These are phyloP conservation scores for Castor canadensis DNA, from an alignment of 2,113 vertebrate genomes.

Conservation along the genomic window DNA sequence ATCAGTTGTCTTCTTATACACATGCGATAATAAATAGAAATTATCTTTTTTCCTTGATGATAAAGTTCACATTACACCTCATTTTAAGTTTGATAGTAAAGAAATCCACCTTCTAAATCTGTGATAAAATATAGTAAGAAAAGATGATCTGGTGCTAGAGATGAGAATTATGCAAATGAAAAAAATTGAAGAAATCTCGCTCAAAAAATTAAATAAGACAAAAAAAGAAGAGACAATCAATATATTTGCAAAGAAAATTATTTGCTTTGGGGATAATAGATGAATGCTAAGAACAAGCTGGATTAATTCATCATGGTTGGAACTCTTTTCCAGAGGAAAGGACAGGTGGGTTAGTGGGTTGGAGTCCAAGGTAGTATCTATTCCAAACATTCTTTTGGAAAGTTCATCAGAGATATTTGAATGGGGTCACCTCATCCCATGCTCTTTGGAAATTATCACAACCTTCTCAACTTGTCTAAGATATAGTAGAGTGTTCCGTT, in stretches of 20 bases:
- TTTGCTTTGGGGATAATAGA: background rate
- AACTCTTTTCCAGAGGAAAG: too few relatives aligned
- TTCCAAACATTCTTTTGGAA: background rate
- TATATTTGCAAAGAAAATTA: background rate
- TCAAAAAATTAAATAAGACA: background rate
- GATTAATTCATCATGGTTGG: background rate
- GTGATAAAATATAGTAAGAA: background rate
- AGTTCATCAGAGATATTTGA: too few relatives aligned
- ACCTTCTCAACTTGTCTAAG: background rate
- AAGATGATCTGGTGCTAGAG: background rate
- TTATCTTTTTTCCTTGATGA: background rate
- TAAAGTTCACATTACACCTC: background rate
- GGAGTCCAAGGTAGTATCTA: background rate
- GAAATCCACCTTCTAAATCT: background rate
- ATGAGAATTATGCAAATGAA: background rate
- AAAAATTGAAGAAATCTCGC: background rate
- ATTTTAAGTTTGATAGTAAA: background rate
- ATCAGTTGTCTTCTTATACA: background rate
- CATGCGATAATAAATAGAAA: background rate
- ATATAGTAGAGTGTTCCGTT: background rate
- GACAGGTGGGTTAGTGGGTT: background rate
- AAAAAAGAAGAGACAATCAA: background rate
- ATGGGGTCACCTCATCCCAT: too few relatives aligned
- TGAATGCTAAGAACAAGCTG: background rate
- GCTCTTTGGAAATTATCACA: background rate